Percentiles rank a stretch among this genome's conserved stretches.
These are phyloP conservation scores for Drosophila kohkoa DNA, from an alignment of 1,140 invertebrate genomes.

Conservation along the genomic window DNA sequence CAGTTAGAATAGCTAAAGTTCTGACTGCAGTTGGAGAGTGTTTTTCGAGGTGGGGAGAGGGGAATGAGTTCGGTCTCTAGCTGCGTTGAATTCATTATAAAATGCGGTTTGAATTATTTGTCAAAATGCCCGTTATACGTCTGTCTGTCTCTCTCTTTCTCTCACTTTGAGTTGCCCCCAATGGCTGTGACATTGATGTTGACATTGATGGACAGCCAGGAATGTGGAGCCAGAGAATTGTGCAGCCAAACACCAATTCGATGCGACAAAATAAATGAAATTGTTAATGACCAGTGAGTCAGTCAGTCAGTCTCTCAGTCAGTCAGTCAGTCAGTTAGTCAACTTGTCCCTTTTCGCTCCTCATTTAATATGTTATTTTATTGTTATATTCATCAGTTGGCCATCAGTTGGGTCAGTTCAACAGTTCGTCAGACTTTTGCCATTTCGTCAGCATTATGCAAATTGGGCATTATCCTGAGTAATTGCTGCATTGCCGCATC, in stretches of 20 bases:
- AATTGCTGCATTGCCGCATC: constrained; percentile 51
- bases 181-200: constrained; percentile 71
- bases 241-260: constrained; percentile 26
- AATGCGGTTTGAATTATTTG: constrained; percentile 79
- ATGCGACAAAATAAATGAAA: constrained; percentile 74
- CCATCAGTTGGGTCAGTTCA: neutral
- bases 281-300: constrained; percentile 67
- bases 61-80: neutral
- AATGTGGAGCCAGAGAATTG: constrained; percentile 21
- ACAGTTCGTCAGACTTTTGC: constrained; percentile 2
- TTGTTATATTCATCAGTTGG: constrained; percentile 45
- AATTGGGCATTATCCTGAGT: constrained; percentile 53
- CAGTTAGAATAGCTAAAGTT: constrained; percentile 6
- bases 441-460: constrained; percentile 46
- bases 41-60: no score
- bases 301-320: constrained; percentile 13
- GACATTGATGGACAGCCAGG: constrained; percentile 70
- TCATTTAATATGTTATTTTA: constrained; percentile 68
- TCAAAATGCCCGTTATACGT: constrained; percentile 60
- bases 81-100: constrained; percentile 69
- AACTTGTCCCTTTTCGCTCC: neutral
- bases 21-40: neutral
- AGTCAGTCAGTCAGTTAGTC: constrained; percentile 7
- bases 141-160: constrained; percentile 20
- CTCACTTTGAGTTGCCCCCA: constrained; percentile 14